These are phyloP conservation scores for Psittacula derbiana DNA, from an alignment of 2,797 vertebrate genomes.

Conservation along the genomic window DNA sequence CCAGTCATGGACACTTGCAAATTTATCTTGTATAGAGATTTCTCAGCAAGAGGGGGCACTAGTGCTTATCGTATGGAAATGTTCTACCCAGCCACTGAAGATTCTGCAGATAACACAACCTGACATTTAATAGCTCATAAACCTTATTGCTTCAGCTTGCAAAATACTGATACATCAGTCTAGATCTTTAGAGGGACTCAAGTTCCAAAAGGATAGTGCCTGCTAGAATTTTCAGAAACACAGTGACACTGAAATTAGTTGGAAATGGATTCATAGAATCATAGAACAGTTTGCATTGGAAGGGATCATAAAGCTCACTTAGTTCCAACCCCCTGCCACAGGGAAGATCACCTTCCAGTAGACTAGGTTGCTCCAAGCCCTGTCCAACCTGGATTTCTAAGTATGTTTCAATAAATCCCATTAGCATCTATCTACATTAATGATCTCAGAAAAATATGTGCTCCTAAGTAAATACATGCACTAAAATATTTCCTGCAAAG, in stretches of 20 bases:
- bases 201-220: not conserved
- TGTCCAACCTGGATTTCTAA: not conserved
- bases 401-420: not conserved
- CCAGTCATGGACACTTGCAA: not conserved
- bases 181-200: not conserved
- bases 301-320: not conserved
- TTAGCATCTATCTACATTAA: not conserved
- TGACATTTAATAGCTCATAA: not conserved
- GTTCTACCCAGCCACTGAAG: not conserved
- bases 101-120: not conserved
- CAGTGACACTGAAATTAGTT: not conserved
- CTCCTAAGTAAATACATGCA: not conserved
- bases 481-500: not conserved
- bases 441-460: not conserved
- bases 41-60: constrained; percentile 39
- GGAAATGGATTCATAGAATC: not conserved
- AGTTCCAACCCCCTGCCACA: not conserved
- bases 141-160: not conserved
- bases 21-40: not conserved
- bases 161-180: not conserved
- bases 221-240: not conserved
- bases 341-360: not conserved
- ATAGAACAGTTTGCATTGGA: not conserved
- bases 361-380: not conserved
- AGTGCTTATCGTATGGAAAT: not conserved